phyloP scores from a whole-genome alignment of 2,113 vertebrate species.

The Cepphus grylle region DNA sequence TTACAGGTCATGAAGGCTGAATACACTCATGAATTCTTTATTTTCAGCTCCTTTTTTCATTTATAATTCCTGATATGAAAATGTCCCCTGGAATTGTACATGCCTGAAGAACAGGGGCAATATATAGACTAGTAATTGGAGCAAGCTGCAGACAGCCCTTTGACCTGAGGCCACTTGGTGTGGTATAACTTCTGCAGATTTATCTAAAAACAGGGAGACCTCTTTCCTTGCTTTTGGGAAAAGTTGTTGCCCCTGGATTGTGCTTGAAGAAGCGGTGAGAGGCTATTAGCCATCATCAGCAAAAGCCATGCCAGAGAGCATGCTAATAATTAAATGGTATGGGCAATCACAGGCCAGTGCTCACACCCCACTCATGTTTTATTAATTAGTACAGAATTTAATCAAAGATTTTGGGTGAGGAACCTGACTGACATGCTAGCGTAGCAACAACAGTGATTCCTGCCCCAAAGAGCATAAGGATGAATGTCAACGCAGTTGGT shows the following conservation, averaged over 20 bases:
- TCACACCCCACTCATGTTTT: fast-evolving
- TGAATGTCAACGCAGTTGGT: not conserved
- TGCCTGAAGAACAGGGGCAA: not conserved
- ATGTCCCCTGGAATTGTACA: not conserved
- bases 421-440: not conserved
- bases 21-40: not conserved
- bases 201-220: not conserved
- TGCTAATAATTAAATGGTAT: not conserved
- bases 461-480: not conserved
- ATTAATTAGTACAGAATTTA: not conserved
- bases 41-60: not conserved
- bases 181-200: not conserved
- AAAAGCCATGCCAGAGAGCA: not conserved
- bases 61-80: not conserved
- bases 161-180: not conserved
- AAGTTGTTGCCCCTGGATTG: not conserved
- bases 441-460: not conserved
- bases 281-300: not conserved
- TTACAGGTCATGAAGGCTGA: not conserved
- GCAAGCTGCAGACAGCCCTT: not conserved
- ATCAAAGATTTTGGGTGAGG: not conserved
- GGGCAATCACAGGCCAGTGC: not conserved
- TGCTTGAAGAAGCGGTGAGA: not conserved
- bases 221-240: not conserved
- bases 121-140: not conserved